Conservation (phyloP, 2,113 vertebrate genomes). For the Camarhynchus parvulus region DNA sequence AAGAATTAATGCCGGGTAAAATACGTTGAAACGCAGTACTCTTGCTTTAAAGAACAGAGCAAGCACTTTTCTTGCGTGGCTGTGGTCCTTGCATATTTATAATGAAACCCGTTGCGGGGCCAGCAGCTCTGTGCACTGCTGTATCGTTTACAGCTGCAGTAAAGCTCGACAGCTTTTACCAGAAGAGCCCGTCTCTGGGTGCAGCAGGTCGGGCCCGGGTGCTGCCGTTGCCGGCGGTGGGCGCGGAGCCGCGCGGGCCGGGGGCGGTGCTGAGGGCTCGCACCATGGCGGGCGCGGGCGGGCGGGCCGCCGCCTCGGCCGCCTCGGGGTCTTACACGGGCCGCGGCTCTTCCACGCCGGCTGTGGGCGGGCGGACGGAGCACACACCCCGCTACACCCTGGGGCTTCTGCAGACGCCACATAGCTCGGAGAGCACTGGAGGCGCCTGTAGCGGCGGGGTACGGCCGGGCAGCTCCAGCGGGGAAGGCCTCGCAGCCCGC, state of each 20-base stretch:
- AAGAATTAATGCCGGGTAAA: not conserved
- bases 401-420: slow-evolving; percentile 50
- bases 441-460: not conserved
- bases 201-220: rapidly evolving
- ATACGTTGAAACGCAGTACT: not conserved
- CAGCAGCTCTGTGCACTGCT: too few species aligned
- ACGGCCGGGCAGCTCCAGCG: not conserved
- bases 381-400: not conserved
- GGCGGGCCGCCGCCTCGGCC: rapidly evolving
- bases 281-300: rapidly evolving
- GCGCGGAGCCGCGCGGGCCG: rapidly evolving
- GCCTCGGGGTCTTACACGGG: not conserved
- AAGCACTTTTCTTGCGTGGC: rapidly evolving
- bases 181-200: too few species aligned
- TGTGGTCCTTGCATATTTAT: rapidly evolving
- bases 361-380: not conserved
- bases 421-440: not conserved
- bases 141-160: not conserved
- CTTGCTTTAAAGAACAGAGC: not conserved
- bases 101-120: rapidly evolving
- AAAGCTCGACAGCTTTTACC: not conserved
- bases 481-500: not conserved
- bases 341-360: not conserved
- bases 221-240: not conserved
- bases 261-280: rapidly evolving